A percentile compares a stretch with the other conserved stretches of the same genome.
Conservation (phyloP, 2,113 vertebrate genomes). For the Hystrix brachyura region DNA sequence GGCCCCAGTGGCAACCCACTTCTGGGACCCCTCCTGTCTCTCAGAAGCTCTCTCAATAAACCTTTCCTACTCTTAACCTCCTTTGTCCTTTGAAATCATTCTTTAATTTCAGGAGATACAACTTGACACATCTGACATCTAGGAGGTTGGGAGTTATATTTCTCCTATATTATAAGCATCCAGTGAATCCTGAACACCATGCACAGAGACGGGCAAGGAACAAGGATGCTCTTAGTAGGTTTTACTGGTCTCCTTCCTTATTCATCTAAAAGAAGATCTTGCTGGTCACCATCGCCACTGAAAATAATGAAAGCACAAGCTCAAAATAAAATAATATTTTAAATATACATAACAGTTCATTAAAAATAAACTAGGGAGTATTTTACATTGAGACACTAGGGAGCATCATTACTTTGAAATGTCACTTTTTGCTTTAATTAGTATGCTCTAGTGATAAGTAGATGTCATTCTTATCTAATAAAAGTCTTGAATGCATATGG, state of each 20-base stretch:
- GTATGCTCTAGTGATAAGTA: constrained; percentile 83
- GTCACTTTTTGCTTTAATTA: constrained; percentile 86
- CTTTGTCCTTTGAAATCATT: not conserved
- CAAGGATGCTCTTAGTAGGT: not conserved
- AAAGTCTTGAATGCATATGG: constrained; percentile 76
- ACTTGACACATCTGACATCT: not conserved
- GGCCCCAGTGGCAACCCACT: not conserved
- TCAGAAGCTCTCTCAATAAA: not conserved
- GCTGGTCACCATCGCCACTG: not conserved
- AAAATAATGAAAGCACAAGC: constrained; percentile 73
- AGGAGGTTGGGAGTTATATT: not conserved
- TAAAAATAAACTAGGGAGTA: constrained; percentile 80
- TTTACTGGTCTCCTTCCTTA: not conserved
- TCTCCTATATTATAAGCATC: not conserved
- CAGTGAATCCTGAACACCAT: not conserved
- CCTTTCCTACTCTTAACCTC: not conserved
- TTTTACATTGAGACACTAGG: constrained; percentile 80
- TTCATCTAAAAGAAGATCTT: constrained; percentile 17
- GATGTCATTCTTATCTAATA: constrained; percentile 84
- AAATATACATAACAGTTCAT: constrained; percentile 72
- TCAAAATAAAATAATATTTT: constrained; percentile 66
- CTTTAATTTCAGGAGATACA: not conserved
- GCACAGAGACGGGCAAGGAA: not conserved
- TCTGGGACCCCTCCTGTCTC: not conserved
- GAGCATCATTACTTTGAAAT: constrained; percentile 84